Conservation (phyloP, 2,113 vertebrate genomes). For the Spermophilus dauricus region DNA sequence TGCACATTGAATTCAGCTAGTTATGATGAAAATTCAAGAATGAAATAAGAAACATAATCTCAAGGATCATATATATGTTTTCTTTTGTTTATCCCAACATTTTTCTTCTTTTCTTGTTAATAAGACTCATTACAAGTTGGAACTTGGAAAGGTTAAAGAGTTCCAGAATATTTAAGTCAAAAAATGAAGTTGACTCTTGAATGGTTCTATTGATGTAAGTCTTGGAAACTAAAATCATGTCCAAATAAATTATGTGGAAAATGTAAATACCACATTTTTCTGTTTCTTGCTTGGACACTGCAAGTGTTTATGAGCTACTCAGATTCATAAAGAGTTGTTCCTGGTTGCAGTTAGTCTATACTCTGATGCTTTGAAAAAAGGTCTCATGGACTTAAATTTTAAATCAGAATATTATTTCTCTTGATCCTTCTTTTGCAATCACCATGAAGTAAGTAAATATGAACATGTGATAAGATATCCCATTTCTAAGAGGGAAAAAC, state of each 20-base stretch:
- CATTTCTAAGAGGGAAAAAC: background rate
- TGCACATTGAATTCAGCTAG: background rate
- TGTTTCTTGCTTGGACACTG: constrained; percentile 52
- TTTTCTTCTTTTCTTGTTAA: constrained; percentile 42
- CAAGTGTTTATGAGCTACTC: constrained; percentile 24
- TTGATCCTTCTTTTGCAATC: background rate
- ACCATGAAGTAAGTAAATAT: background rate
- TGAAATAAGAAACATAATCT: background rate
- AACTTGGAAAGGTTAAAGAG: background rate
- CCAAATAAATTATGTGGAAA: constrained; percentile 52
- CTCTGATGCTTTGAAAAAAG: constrained; percentile 56
- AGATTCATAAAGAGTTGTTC: constrained; percentile 22
- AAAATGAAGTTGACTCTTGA: constrained; percentile 46
- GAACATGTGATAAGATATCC: background rate
- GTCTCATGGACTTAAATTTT: background rate
- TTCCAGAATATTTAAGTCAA: constrained; percentile 25
- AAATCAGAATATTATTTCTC: constrained; percentile 53
- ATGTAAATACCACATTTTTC: background rate
- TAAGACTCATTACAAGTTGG: background rate
- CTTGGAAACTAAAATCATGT: constrained; percentile 55
- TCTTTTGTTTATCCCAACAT: background rate
- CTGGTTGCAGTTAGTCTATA: background rate
- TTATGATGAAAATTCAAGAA: background rate
- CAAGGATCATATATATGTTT: background rate
- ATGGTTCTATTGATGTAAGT: constrained; percentile 40